Evolutionary conservation across 2,113 vertebrate genomes (phyloP), one percentile per base, ranked within the genome.

Genomic region (Falco punctatus): DNA sequence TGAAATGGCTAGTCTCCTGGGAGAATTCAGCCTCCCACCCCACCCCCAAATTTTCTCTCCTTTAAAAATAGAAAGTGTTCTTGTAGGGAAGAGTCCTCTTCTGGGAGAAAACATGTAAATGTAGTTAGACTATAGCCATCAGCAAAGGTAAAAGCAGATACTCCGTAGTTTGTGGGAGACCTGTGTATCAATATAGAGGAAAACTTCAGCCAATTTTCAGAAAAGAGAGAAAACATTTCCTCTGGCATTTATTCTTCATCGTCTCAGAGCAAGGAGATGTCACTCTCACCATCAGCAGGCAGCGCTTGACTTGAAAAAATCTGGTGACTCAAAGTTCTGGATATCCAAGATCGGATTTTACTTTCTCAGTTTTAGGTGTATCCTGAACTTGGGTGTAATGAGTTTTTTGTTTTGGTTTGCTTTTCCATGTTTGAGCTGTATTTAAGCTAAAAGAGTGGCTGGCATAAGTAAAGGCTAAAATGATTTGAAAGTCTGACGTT

Each of bases 21-120:
- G 96, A 81, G 38, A 91, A 54, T 91, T 91, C 73, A 75, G 51
- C 84, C 27, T 33, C 65, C 55, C 48, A 2, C 1, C 2, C 19
- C 15, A 15, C 5, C 38, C 24, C 28, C 46, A 73, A 40, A 57
- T 78, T 82, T 21, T 85, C 28, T 90, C 79, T 67, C 35, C 28
- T 90, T 73, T 90, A 89, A 91, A 96, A 94, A 96, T 91, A 94
- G 81, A 80, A 95, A 33, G 35, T 83, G 59, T 96, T 88, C 90
- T 88, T 1, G 2, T 67, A 88, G 88, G 52, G 11, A 52, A 83
- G 72, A 73, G 44, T 73, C 15, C 40, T 81, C 30, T 79, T 73
- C 67, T 94, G 70, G 55, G 78, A 94, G 42, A 24, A 75, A 69
- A 52, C 12, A 21, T 35, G 48, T 57, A 75, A 91, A 69, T 66